A percentile compares a stretch with the other conserved stretches of the same genome.
These are phyloP conservation scores for Harlomillsia oculata DNA, from an alignment of 1,140 invertebrate species.

Conservation along the genomic window DNA sequence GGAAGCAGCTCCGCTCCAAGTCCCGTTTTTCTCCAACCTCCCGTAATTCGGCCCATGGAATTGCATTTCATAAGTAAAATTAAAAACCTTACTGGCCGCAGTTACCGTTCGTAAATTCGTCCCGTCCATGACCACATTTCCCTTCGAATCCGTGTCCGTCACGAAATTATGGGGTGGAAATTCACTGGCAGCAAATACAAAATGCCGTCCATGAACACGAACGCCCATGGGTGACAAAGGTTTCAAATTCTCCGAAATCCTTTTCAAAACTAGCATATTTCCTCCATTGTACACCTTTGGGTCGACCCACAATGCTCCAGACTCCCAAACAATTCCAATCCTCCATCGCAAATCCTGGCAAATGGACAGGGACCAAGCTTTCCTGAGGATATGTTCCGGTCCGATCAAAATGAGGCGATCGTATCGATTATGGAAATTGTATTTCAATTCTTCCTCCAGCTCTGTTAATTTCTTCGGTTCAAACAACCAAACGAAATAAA, in stretches of 20 bases:
- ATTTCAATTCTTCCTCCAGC: too few species aligned
- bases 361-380: background rate
- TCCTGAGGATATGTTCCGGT: background rate
- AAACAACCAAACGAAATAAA: too few species aligned
- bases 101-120: background rate
- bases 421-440: too few species aligned
- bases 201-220: background rate
- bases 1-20: background rate
- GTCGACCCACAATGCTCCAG: background rate
- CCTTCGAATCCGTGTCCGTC: background rate
- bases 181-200: background rate
- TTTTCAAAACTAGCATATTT: background rate
- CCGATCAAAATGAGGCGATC: background rate
- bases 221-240: background rate
- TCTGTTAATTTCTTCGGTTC: too few species aligned
- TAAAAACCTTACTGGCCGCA: background rate
- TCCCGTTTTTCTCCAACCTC: background rate
- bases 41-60: background rate
- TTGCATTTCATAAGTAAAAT: background rate
- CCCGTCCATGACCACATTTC: background rate
- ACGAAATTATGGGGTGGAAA: background rate
- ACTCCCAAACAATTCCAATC: background rate
- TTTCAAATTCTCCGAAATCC: background rate
- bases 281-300: background rate
- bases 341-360: background rate